A percentile compares a stretch with the other conserved stretches of the same genome.
Conservation (phyloP, 1,140 invertebrate species). For the Drepana arcuata region DNA sequence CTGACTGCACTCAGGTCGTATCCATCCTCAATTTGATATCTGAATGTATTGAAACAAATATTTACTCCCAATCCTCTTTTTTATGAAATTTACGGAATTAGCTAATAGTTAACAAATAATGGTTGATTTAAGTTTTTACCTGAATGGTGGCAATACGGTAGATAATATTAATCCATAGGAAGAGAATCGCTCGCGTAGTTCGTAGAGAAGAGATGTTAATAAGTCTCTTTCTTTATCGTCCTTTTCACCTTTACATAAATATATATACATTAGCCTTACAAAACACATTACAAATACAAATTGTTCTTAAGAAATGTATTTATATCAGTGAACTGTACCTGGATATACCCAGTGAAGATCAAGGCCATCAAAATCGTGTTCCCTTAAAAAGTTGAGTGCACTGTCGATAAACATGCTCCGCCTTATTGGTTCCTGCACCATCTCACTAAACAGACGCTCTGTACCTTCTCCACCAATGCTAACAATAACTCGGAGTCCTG, state of each 20-base stretch:
- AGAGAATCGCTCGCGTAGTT: conserved; percentile 58
- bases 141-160: conserved; percentile 53
- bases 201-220: conserved; percentile 57
- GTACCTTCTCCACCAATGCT: conserved; percentile 72
- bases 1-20: conserved; percentile 61
- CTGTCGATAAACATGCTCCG: conserved; percentile 75
- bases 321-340: no score
- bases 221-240: conserved; percentile 61
- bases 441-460: conserved; percentile 66
- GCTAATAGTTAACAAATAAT: no score
- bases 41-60: conserved; percentile 10
- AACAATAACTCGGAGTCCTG: conserved; percentile 70
- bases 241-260: conserved; percentile 60
- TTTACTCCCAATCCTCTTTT: no score
- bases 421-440: conserved; percentile 61
- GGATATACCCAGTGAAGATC: conserved; percentile 78
- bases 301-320: no score
- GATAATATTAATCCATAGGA: conserved; percentile 51
- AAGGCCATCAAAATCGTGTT: conserved; percentile 75
- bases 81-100: no score
- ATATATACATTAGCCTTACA: no score
- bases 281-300: no score
- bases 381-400: conserved; percentile 71
- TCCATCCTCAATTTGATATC: conserved; percentile 68
- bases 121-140: conserved; percentile 23